Evolutionary conservation across 2,797 vertebrate species (phyloP).

Genomic region (Falco naumanni): DNA sequence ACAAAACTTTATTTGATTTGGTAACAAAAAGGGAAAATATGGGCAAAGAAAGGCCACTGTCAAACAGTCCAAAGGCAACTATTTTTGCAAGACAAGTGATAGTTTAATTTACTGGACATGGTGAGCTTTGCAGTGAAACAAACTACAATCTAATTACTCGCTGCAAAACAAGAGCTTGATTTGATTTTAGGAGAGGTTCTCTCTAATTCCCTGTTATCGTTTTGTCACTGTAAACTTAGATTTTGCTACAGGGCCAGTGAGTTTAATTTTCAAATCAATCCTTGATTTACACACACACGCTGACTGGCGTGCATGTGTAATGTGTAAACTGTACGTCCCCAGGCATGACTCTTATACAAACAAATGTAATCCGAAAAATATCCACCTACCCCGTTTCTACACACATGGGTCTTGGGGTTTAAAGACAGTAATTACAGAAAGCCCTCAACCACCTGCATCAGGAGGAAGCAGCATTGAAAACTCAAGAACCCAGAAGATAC

Average conservation of each 20-base stretch:
- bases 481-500: background rate
- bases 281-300: background rate
- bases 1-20: background rate
- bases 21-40: background rate
- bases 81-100: constrained; percentile 42
- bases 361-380: background rate
- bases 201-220: constrained; percentile 49
- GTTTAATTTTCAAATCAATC: constrained; percentile 48
- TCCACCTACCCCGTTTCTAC: background rate
- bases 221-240: constrained; percentile 54
- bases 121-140: constrained; percentile 56
- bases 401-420: background rate
- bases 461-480: background rate
- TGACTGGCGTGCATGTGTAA: background rate
- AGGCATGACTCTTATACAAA: background rate
- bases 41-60: background rate
- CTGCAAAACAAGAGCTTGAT: constrained; percentile 63
- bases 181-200: constrained; percentile 56
- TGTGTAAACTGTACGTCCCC: background rate
- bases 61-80: constrained; percentile 19
- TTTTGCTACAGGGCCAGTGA: constrained; percentile 27
- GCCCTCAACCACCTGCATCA: background rate
- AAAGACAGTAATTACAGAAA: background rate
- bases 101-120: constrained; percentile 58
- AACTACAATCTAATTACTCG: constrained; percentile 59